phyloP scores from a whole-genome alignment of 1,140 invertebrate species.

The Neodiprion lecontei region DNA sequence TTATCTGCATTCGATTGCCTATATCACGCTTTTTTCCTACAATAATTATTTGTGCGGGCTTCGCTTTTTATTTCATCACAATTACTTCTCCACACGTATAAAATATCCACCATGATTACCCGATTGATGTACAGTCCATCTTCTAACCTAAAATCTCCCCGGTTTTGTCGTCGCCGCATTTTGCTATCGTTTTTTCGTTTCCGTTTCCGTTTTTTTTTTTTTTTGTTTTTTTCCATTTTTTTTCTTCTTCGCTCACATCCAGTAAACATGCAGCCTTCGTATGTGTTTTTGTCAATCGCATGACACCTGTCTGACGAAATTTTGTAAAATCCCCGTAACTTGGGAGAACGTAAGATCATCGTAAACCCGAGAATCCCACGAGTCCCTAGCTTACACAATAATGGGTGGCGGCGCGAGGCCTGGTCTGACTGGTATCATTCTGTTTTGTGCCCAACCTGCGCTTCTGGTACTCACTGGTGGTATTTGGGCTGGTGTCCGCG shows the following conservation, averaged over 20 bases:
- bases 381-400: background rate
- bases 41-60: background rate
- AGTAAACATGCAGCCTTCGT: no score
- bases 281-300: background rate
- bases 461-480: conserved; percentile 58
- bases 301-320: no score
- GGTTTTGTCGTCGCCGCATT: conserved; percentile 28
- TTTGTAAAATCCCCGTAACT: no score
- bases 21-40: background rate
- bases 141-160: no score
- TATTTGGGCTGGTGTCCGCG: conserved; percentile 52
- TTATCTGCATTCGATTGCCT: background rate
- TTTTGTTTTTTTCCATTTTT: conserved; percentile 15
- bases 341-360: no score
- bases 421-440: conserved; percentile 62
- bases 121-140: no score
- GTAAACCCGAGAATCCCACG: background rate
- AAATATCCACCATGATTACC: no score
- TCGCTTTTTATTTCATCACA: background rate
- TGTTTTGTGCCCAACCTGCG: conserved; percentile 53
- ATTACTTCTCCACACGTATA: no score
- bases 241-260: background rate
- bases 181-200: conserved; percentile 32
- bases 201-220: conserved; percentile 20
- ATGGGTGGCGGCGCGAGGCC: conserved; percentile 55